Evolutionary conservation across 2,888 invertebrate genomes (phyloP).

Genomic region (Nomada ferruginata): DNA sequence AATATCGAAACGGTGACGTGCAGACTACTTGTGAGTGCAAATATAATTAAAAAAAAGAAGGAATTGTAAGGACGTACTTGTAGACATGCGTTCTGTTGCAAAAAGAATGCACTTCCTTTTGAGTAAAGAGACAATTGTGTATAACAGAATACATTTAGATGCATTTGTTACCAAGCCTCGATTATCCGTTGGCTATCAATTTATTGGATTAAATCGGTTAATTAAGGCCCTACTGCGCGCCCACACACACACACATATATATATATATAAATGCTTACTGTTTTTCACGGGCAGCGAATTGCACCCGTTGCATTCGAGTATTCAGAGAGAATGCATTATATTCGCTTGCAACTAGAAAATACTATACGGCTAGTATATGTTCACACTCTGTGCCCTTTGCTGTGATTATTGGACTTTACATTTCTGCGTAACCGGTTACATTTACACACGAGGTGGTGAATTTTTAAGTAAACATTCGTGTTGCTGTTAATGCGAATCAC

Average conservation of each 20-base stretch:
- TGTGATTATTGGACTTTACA: conserved; percentile 57
- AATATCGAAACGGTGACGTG: no score
- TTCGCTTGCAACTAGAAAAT: conserved; percentile 48
- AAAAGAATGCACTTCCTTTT: no score
- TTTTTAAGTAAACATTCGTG: conserved; percentile 19
- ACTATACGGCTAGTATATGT: conserved; percentile 30
- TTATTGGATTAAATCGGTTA: no score
- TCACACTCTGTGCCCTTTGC: conserved; percentile 44
- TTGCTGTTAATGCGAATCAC: conserved; percentile 14
- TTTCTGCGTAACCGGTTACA: conserved; percentile 36
- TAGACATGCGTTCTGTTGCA: no score
- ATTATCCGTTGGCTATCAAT: no score
- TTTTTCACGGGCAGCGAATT: conserved; percentile 32
- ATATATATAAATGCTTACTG: conserved; percentile 47
- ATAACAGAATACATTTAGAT: no score
- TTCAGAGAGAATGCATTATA: conserved; percentile 43
- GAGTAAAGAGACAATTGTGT: no score
- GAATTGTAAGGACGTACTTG: no score
- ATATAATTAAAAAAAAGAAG: no score
- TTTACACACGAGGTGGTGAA: conserved; percentile 18
- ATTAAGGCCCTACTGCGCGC: no score
- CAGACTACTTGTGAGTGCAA: no score
- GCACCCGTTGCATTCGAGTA: conserved; percentile 48
- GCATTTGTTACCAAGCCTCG: no score
- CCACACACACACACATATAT: neutral